Evolutionary conservation across 2,113 vertebrate genomes (phyloP), one percentile per base, ranked within the genome.

Genomic region (Chamaea fasciata): DNA sequence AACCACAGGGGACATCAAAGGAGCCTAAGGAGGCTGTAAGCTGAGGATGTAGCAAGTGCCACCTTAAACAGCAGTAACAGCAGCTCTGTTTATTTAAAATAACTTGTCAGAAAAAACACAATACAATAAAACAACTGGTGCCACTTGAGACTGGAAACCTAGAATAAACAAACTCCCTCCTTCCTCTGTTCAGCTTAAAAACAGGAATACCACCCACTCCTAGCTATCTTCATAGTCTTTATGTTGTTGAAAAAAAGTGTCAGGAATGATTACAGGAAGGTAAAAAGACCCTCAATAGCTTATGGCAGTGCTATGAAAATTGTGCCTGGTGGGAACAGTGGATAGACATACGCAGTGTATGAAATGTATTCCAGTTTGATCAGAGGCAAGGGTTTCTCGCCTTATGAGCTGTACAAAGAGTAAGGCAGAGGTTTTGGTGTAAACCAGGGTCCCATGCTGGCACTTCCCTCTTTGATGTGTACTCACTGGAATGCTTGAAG

Each of bases 1-100:
- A 91, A 81, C 79, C 94, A 39, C 15, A 15, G 94, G 96, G 92
- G 97, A 97, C 92, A 90, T 96, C 84, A 97, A 97, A 97, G 83
- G 91, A 96, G 78, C 89, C 83, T 35, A 78, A 87, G 94, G 70
- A 93, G 81, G 22, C 79, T 96, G 80, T 85, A 85, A 96, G 92
- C 28, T 22, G 77, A 95, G 79, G 75, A 85, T 74, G 52, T 90
- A 95, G 81, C 80, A 82, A 93, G 79, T 46, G 79, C 82, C 77
- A 92, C 89, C 92, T 92, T 76, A 89, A 96, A 93, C 30, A 95
- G 92, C 92, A 81, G 89, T 62, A 82, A 85, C 27, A 27, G 86
- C 69, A 79, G 39, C 87, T 94, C 78, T 87, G 88, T 89, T 92
- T 79, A 88, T 97, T 97, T 89, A 96, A 81, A 94, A 92, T 65